Conservation (phyloP, 2,888 invertebrate species). For the Mantis religiosa region DNA sequence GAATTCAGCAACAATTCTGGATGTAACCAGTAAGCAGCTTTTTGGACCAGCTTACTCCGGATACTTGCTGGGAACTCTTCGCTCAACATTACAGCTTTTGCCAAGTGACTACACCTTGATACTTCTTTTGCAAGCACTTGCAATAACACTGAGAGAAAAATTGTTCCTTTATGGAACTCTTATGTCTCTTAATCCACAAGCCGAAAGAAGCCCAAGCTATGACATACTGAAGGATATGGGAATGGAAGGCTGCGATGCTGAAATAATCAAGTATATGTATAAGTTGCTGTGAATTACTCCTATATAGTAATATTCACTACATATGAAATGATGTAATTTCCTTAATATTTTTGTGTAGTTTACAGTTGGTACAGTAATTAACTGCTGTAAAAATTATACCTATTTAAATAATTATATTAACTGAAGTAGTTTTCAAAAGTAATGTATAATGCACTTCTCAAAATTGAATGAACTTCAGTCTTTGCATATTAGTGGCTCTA, state of each 20-base stretch:
- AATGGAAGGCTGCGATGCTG: conserved; percentile 31
- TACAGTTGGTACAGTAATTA: too few relatives aligned
- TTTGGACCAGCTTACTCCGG: conserved; percentile 37
- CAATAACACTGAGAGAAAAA: conserved; percentile 34
- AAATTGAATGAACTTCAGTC: too few relatives aligned
- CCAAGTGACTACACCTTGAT: conserved; percentile 34
- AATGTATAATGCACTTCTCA: too few relatives aligned
- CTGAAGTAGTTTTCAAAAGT: too few relatives aligned
- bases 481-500: too few relatives aligned
- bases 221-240: conserved; percentile 19
- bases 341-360: too few relatives aligned
- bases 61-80: conserved; percentile 28
- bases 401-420: too few relatives aligned
- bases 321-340: too few relatives aligned
- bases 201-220: background rate
- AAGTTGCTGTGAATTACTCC: background rate
- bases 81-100: conserved; percentile 13
- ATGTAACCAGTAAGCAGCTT: conserved; percentile 34
- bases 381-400: too few relatives aligned
- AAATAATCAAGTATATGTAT: conserved; percentile 24
- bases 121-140: conserved; percentile 34
- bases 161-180: conserved; percentile 34
- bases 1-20: conserved; percentile 36
- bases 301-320: too few relatives aligned
- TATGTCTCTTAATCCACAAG: background rate